A percentile compares a stretch with the other conserved stretches of the same genome.
phyloP scores from a whole-genome alignment of 2,888 invertebrate species.

The Megalurothrips usitatus region DNA sequence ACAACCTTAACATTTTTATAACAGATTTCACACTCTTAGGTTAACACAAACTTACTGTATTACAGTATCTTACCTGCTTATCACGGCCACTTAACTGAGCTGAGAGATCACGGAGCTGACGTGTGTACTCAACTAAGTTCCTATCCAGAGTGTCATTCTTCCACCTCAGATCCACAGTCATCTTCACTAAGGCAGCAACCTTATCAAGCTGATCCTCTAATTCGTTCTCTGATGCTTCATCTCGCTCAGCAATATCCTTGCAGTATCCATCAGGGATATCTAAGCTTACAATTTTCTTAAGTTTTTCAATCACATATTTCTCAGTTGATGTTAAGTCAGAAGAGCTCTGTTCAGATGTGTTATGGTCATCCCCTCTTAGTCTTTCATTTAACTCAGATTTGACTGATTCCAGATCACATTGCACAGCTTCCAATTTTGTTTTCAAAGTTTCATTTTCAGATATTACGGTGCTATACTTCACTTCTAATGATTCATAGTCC shows the following conservation, averaged over 20 bases:
- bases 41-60: no score
- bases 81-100: not conserved
- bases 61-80: not conserved
- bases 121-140: constrained; percentile 44
- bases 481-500: not conserved
- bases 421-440: not conserved
- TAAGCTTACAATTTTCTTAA: constrained; percentile 34
- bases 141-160: constrained; percentile 46
- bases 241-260: constrained; percentile 1
- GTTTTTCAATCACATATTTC: constrained; percentile 28
- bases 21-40: not conserved
- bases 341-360: not conserved
- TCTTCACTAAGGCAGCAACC: constrained; percentile 13
- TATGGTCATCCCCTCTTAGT: not conserved
- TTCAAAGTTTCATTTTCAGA: not conserved
- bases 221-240: not conserved
- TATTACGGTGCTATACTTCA: not conserved
- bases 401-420: constrained; percentile 7
- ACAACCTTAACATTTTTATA: not conserved
- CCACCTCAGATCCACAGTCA: constrained; percentile 42
- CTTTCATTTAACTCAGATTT: not conserved
- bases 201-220: not conserved
- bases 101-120: constrained; percentile 39
- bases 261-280: constrained; percentile 34
- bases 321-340: not conserved